Percentiles rank a stretch among this genome's conserved stretches.
Evolutionary conservation across 2,888 invertebrate species (phyloP).

Genomic region (Drosophila sordidula): DNA sequence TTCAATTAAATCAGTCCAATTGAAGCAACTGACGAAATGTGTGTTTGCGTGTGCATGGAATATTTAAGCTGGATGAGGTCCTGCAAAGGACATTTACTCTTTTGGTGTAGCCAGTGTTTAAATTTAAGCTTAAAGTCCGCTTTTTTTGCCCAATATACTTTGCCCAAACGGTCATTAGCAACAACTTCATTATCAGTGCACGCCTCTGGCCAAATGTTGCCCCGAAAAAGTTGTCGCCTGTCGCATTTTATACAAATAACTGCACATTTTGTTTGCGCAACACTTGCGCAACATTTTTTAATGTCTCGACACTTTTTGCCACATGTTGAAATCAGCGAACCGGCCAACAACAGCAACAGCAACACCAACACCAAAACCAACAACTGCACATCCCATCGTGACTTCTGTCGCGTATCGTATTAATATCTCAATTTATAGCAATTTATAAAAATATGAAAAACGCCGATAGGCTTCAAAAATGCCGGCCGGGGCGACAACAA

Average conservation of each 20-base stretch:
- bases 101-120: conserved; percentile 47
- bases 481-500: conserved; percentile 24
- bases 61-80: conserved; percentile 65
- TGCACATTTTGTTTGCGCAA: conserved; percentile 78
- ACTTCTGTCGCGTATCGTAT: conserved; percentile 79
- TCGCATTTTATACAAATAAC: conserved; percentile 76
- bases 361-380: conserved; percentile 29
- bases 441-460: conserved; percentile 81
- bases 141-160: neutral
- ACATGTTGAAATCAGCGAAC: conserved; percentile 75
- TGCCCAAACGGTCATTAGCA: conserved; percentile 31
- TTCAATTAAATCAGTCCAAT: conserved; percentile 85
- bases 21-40: conserved; percentile 79
- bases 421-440: conserved; percentile 82
- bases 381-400: conserved; percentile 33
- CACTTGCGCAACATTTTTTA: conserved; percentile 77
- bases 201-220: conserved; percentile 64
- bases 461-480: conserved; percentile 52
- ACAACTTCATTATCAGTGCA: conserved; percentile 66
- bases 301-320: conserved; percentile 76
- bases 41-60: conserved; percentile 74
- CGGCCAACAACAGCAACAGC: conserved; percentile 57
- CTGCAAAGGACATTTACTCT: conserved; percentile 38
- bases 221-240: conserved; percentile 67
- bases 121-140: conserved; percentile 69